Base-by-base conservation (phyloP, 2,888 invertebrate genomes). In the Aspidapion aeneum region DNA sequence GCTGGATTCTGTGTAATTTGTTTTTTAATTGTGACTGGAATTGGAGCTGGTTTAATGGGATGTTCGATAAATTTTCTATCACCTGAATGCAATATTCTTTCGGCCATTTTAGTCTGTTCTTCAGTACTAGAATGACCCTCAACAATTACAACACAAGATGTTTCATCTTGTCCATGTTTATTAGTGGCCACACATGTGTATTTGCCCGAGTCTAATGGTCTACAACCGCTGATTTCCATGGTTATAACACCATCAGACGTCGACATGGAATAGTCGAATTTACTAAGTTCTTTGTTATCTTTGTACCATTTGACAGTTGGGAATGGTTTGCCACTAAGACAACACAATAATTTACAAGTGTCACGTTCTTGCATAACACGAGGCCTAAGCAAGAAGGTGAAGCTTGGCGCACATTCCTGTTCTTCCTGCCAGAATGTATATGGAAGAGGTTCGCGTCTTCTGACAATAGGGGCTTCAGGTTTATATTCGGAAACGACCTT, bases 361-460 rank as follows among this genome's bases (percentile, higher is more conserved):
- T 94, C 93, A 69, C 96, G 90, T 75, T 87, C 80, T 83, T 99
- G 99, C 89, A 99, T 98, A 74, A 98, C 94, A 79, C 99, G 93
- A 77, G 98, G 98, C 81, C 99, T 90, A 72, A 99, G 88, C 76
- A 95, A 90, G 94, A 99, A 99, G 76, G 97, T 97, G 85, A 99
- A 99, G 78, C 88, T 90, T 66, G 99, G 99, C 66, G 94, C 94
- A 74, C 91, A 90, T 82, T 96, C 95, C 79, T 91, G 90, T 74
- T 93, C 93, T 80, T 96, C 95, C 82, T 93, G 91, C 93, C 95
- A 95, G 84, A 92, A 90, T 66, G 90, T 91, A 82, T 92, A 94
- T 1, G 91, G 90, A 21, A 94, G 82, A 0, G 93, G 88, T 79
- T 93, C 91, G 74, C 94, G 88, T 68, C 90, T 83, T 21, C 95